Evolutionary conservation across 1,140 invertebrate genomes (phyloP), one percentile per base, ranked within the genome.

Genomic region (Drosophila varians): DNA sequence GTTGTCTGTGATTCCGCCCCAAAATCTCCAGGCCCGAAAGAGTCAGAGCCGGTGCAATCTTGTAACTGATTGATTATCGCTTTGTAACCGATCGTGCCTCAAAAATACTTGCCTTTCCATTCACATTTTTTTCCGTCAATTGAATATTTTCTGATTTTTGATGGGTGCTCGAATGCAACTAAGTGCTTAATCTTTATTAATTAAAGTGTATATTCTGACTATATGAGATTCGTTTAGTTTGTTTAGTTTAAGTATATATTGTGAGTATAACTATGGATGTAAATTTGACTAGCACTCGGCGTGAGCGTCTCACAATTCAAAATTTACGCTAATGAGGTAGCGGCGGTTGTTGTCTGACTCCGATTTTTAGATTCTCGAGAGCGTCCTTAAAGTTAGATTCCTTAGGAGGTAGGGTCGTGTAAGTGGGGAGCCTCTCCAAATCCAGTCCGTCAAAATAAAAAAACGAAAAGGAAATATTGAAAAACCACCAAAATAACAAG

Each of bases 281-380:
- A 86, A 86, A 86, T 76, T 80, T 76, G 72, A 69, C 80, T 76
- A 86, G 74, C 47, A 57, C 58, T 64, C 62, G 23, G 46, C 43
- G 16, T 8, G 57, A 26, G 49, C 46, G 54, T 60, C 48, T 71
- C 62, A n/a, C 42, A 19, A 56, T 70, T 60, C 53, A 48, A 71
- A 51, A 79, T 73, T 90, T 73, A 80, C 66, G 73, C 78, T 73
- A 84, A 70, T 90, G 89, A 90, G 89, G 89, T 90, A 89, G 78
- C 72, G 57, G 51, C 73, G 76, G 89, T 84, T 86, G 62, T 65
- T 79, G 61, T 68, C 64, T 28, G 16, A 54, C 73, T 68, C 28
- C 23, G 42, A 40, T 38, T 48, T 49, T 23, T 28, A 14, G 49
- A 43, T 46, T 38, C 34, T 57, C 58, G 16, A 65, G 70, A 74